These are phyloP conservation scores for Indri indri DNA, from an alignment of 2,113 vertebrate genomes.

Conservation along the genomic window DNA sequence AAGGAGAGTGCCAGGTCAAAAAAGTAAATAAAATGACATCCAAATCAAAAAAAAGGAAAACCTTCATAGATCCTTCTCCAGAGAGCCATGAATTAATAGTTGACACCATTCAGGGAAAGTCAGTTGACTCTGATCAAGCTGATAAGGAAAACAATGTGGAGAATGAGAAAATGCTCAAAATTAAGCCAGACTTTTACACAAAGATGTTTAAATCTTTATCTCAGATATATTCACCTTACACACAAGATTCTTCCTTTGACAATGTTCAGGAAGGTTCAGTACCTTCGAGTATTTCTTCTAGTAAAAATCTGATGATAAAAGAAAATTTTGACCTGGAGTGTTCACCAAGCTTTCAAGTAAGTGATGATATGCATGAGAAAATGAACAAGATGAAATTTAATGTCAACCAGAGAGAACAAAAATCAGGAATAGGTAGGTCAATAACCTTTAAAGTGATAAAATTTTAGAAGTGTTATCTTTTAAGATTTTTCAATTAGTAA, in stretches of 20 bases:
- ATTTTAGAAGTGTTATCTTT: not conserved
- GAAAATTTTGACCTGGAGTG: slow-evolving; percentile 14
- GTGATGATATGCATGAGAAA: slow-evolving; percentile 17
- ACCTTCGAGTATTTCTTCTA: not conserved
- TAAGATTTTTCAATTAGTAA: not conserved
- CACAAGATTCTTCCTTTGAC: slow-evolving; percentile 20
- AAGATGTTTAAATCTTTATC: slow-evolving; percentile 43
- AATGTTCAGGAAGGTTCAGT: not conserved
- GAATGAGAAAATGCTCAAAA: slow-evolving; percentile 30
- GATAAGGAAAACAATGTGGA: slow-evolving; percentile 43
- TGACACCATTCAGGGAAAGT: not conserved
- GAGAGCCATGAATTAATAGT: slow-evolving; percentile 24
- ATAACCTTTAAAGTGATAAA: not conserved
- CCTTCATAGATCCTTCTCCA: not conserved
- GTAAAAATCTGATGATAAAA: slow-evolving; percentile 16
- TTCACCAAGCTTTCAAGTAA: not conserved
- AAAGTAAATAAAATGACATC: not conserved
- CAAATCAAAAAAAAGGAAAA: slow-evolving; percentile 41
- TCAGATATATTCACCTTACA: slow-evolving; percentile 20
- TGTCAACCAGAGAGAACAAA: slow-evolving; percentile 3
- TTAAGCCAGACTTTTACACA: slow-evolving; percentile 43
- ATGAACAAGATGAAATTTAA: not conserved
- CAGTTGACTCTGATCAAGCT: not conserved
- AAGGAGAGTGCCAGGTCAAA: slow-evolving; percentile 8
- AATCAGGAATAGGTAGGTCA: slow-evolving; percentile 77